Percentiles rank a stretch among this genome's conserved stretches.
Evolutionary conservation across 2,113 vertebrate species (phyloP).

Genomic region (Geococcyx californianus): DNA sequence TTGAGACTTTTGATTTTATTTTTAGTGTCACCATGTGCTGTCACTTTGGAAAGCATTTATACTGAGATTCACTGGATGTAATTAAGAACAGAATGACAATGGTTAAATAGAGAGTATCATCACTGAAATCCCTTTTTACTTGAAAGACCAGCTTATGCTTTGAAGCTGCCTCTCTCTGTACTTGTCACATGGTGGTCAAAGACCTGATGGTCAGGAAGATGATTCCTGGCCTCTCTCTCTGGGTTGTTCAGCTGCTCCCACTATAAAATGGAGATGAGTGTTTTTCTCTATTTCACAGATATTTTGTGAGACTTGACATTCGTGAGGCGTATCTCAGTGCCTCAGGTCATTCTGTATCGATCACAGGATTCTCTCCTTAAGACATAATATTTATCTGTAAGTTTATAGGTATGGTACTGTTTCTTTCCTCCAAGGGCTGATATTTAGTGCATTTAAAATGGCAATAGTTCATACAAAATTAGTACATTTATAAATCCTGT

Average conservation of each 20-base stretch:
- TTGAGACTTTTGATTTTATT: not conserved
- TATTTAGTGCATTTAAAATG: constrained; percentile 1
- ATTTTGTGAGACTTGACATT: not conserved
- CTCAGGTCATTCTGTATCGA: not conserved
- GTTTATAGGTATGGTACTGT: not conserved
- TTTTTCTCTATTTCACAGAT: not conserved
- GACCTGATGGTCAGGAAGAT: not conserved
- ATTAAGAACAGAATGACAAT: not conserved
- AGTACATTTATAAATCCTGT: not conserved
- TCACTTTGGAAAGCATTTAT: not conserved
- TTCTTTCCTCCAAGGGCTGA: not conserved
- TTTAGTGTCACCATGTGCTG: not conserved
- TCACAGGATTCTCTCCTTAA: not conserved
- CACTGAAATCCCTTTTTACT: not conserved
- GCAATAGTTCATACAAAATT: not conserved
- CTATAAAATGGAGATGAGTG: not conserved
- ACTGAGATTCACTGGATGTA: not conserved
- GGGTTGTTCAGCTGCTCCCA: not conserved
- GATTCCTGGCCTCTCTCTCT: not conserved
- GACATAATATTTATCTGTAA: not conserved
- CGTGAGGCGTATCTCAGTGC: not conserved
- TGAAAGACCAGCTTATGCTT: not conserved
- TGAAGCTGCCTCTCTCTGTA: not conserved
- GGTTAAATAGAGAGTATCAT: not conserved
- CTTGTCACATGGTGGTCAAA: not conserved